Evolutionary conservation across 1,140 invertebrate genomes (phyloP), one percentile per base, ranked within the genome.

Genomic region (Nylanderia fulva): DNA sequence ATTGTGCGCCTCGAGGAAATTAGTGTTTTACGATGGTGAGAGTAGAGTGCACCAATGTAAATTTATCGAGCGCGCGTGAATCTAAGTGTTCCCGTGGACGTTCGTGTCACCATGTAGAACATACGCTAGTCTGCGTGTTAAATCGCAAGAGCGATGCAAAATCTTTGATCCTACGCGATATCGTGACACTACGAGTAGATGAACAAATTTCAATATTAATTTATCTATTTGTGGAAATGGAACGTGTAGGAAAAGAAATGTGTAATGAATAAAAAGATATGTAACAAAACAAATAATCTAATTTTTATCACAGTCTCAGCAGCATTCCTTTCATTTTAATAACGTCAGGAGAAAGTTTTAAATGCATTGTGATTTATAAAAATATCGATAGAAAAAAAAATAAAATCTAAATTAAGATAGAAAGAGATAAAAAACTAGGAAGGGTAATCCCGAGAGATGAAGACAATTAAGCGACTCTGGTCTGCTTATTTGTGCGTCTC

Each of bases 401-500:
- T 8, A 58, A 18, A 33, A 5, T 18, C 33, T 33, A 71, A 15
- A 85, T 58, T 18, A 58, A 82, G 42, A 86, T 9, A 86, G n/a
- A 64, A 21, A 56, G 29, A 52, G 71, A 13, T 18, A 58, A 48
- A 66, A 75, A 75, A 77, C 82, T 58, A 39, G 64, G n/a, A 52
- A 58, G 52, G 52, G 58, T 60, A 71, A 71, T 2, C 66, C 54
- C 18, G 3, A 4, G 52, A 33, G 24, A 69, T 48, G 54, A 74
- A 68, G 77, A 76, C 82, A 82, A 87, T 75, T 86, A 80, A 48
- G 52, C 75, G 58, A n/a, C 66, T n/a, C 52, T 85, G 45, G 85
- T 13, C 77, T 90, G 84, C 89, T 89, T 89, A 87, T 82, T 86
- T 87, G 80, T 69, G 56, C 74, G 74, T 64, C 66, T 63, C 68